Evolutionary conservation across 1,140 invertebrate species (phyloP).

Genomic region (Wasmannia auropunctata): DNA sequence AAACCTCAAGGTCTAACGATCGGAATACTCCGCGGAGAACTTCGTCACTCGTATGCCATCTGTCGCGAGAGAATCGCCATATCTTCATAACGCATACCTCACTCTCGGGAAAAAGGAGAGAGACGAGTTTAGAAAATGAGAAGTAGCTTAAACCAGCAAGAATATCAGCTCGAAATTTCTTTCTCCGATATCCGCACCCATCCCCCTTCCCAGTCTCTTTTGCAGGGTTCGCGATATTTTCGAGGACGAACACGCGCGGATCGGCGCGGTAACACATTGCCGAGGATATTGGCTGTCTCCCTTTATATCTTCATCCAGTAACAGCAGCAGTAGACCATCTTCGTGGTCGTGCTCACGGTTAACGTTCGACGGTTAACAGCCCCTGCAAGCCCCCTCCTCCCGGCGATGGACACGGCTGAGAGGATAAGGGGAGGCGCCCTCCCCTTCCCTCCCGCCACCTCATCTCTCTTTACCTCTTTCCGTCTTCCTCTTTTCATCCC

Average conservation of each 20-base stretch:
- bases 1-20: constrained; percentile 2
- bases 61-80: constrained; percentile 35
- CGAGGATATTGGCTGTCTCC: constrained; percentile 68
- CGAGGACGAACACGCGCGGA: constrained; percentile 47
- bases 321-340: constrained; percentile 30
- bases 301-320: constrained; percentile 67
- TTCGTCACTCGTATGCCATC: constrained; percentile 8
- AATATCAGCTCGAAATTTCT: constrained; percentile 50
- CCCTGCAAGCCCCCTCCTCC: neutral
- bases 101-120: neutral
- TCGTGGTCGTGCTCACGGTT: constrained; percentile 50
- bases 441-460: neutral
- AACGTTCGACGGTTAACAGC: constrained; percentile 53
- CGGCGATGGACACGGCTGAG: constrained; percentile 28
- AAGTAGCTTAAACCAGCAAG: constrained; percentile 45
- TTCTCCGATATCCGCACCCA: constrained; percentile 14
- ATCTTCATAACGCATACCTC: constrained; percentile 44
- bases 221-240: constrained; percentile 53
- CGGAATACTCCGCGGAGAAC: neutral
- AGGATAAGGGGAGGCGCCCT: constrained; percentile 18
- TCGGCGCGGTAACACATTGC: constrained; percentile 69
- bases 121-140: constrained; percentile 21
- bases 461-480: constrained; percentile 15
- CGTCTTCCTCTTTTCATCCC: neutral
- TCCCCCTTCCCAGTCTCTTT: neutral